These are phyloP conservation scores for Brachionus koreanus DNA, from an alignment of 1,140 invertebrate genomes.

Conservation along the genomic window DNA sequence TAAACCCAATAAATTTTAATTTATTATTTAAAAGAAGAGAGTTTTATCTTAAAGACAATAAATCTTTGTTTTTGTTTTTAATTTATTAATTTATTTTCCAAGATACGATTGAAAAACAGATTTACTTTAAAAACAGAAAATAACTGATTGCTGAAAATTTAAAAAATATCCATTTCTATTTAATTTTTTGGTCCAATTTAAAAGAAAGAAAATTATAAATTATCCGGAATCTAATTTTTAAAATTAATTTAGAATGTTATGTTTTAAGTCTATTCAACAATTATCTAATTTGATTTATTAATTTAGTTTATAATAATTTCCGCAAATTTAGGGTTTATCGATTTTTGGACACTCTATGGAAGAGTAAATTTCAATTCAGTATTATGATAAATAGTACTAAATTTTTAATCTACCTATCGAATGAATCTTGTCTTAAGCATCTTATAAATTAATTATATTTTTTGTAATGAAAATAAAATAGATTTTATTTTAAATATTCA, in stretches of 20 bases:
- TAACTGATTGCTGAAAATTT: neutral
- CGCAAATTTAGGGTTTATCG: neutral
- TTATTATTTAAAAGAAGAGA: neutral
- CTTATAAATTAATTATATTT: neutral
- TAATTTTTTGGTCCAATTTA: neutral
- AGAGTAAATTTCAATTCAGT: neutral
- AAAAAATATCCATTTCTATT: neutral
- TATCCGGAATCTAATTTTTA: neutral
- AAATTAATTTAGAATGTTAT: neutral
- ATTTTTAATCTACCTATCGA: neutral
- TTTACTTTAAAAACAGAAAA: neutral
- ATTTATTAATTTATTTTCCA: too few species aligned
- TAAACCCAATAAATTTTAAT: neutral
- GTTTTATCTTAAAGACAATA: too few species aligned
- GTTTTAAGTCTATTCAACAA: neutral
- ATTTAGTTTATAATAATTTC: neutral
- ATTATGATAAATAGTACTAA: neutral
- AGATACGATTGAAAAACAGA: neutral
- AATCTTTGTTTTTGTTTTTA: too few species aligned
- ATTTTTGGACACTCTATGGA: neutral
- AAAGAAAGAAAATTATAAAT: neutral
- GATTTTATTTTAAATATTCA: neutral
- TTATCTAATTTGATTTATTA: neutral
- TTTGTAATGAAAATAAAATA: too few species aligned
- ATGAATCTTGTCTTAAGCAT: neutral